Conservation (phyloP, 2,888 invertebrate species). For the Leptopilina syphax region DNA sequence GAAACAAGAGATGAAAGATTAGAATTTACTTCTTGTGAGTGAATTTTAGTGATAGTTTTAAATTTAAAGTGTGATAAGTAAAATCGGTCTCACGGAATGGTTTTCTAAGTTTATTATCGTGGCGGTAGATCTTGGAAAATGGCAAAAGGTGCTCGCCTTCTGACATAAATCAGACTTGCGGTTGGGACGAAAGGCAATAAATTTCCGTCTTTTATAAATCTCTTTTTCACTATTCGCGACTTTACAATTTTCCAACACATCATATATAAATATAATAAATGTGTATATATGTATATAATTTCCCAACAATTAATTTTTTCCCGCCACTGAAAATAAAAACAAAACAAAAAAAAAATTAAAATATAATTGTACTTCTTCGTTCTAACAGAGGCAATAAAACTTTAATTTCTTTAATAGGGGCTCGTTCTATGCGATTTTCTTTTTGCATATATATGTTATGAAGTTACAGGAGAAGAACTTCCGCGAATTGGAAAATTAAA, state of each 20-base stretch:
- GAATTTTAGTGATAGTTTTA: constrained; percentile 39
- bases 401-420: no score
- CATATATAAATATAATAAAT: no score
- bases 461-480: no score
- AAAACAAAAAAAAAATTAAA: no score
- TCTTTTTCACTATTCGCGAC: constrained; percentile 4
- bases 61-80: constrained; percentile 39
- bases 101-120: constrained; percentile 40
- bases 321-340: no score
- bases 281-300: not conserved
- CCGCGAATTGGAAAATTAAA: no score
- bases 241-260: constrained; percentile 24
- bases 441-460: no score
- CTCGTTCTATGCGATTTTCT: no score
- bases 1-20: constrained; percentile 9
- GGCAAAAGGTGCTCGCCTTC: constrained; percentile 41
- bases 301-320: constrained; percentile 5
- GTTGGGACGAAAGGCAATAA: constrained; percentile 40
- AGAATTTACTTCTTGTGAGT: not conserved
- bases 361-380: no score
- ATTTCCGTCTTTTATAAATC: constrained; percentile 39
- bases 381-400: no score
- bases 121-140: constrained; percentile 38
- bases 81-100: constrained; percentile 38
- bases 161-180: constrained; percentile 41